Base-by-base conservation (phyloP, 2,888 invertebrate genomes). In the Gortyna flavago region DNA sequence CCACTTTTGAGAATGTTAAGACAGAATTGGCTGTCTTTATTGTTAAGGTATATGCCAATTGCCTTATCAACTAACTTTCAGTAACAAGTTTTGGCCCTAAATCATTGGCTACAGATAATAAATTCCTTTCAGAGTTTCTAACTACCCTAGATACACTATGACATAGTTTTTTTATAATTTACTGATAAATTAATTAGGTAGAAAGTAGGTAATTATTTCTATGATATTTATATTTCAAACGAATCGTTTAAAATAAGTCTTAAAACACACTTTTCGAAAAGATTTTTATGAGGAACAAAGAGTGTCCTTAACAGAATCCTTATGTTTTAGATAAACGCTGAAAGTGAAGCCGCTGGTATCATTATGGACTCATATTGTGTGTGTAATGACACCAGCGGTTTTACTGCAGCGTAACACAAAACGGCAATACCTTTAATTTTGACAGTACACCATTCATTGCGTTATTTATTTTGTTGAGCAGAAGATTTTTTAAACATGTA, bases 211-310 rank as follows among this genome's bases (percentile, higher is more conserved):
- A n/a, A 65, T 44, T 61, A 48, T 61, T 41, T 25, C 18, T 32
- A 65, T 48, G 2, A 48, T 61, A 76, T 35, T 18, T 18, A 44
- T 61, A 32, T 61, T 48, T 78, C 16, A 44, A 79, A 48, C 16
- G 25, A 48, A 48, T 41, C 18, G 6, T 59, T 48, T 38, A 51
- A 70, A 79, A 54, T 13, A 65, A 59, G 51, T 73, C 79, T 74
- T 75, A 32, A 68, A 75, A 81, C 79, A 75, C 81, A 81, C 75
- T 75, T 75, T 75, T 65, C 41, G 76, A 75, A 80, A 80, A 75
- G 32, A 83, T 66, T 80, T 80, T 82, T 66, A 77, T 67, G 66
- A 80, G 83, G 70, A 80, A 80, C 80, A 77, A 57, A 76, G 57
- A 75, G 18, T 21, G 16, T 67, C 44, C 13, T 4, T 21, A 38